These are phyloP conservation scores for Pentamera pediparva DNA, from an alignment of 53 echinoderm and acorn worm species.

Conservation along the genomic window DNA sequence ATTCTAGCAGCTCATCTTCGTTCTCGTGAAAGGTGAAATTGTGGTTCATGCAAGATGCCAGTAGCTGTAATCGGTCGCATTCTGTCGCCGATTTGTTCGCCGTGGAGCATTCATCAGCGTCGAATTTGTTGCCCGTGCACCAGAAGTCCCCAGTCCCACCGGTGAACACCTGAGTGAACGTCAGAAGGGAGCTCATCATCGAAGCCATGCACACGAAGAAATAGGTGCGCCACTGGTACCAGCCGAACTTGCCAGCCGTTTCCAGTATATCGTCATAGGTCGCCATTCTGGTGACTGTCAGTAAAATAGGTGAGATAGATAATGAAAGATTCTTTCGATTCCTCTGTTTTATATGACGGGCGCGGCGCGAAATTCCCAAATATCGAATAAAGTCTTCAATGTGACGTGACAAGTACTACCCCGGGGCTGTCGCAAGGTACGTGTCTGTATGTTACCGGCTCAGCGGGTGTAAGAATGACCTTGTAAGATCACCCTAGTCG, in stretches of 20 bases:
- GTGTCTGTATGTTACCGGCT: too few species aligned
- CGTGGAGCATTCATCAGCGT: neutral
- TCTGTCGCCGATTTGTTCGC: neutral
- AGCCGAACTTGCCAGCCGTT: neutral
- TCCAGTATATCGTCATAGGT: neutral
- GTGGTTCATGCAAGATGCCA: neutral
- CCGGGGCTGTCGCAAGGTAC: too few species aligned
- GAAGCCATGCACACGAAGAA: neutral
- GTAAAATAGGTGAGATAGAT: too few species aligned
- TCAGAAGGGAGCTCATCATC: neutral
- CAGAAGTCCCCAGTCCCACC: conserved; percentile 9
- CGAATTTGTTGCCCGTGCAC: neutral
- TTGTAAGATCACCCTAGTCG: too few species aligned
- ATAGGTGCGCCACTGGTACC: neutral
- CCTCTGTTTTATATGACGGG: too few species aligned
- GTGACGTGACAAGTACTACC: too few species aligned
- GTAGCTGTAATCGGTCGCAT: neutral
- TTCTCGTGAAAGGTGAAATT: neutral
- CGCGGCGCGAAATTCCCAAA: too few species aligned
- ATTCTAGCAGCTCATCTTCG: neutral
- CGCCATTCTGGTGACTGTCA: neutral
- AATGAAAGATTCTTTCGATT: too few species aligned
- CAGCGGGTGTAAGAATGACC: too few species aligned
- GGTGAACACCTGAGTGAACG: conserved; percentile 2
- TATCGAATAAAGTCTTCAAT: too few species aligned